Evolutionary conservation across 2,888 invertebrate species (phyloP).

Genomic region (Neocrepidodera transversa): DNA sequence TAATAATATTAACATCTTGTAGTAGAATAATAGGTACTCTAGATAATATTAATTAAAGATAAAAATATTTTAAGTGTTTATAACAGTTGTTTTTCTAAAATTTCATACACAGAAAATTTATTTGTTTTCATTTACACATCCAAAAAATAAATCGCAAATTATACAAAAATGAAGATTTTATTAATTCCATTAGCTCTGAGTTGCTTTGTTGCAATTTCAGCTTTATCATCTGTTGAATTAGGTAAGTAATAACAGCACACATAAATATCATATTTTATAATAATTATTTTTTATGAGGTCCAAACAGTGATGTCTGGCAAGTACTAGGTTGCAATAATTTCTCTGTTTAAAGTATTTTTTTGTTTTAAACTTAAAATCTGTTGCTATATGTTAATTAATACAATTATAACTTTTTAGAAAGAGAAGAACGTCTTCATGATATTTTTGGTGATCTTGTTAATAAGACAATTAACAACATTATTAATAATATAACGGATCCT

Average conservation of each 20-base stretch:
- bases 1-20: no score
- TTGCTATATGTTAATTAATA: no score
- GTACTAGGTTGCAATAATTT: no score
- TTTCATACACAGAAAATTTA: no score
- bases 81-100: no score
- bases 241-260: no score
- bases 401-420: constrained; percentile 13
- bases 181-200: constrained; percentile 8
- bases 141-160: background rate
- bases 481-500: constrained; percentile 3
- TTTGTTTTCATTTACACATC: no score
- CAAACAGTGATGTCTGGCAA: no score
- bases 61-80: background rate
- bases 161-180: constrained; percentile 3
- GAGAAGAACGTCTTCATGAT: background rate
- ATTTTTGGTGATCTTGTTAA: constrained; percentile 3
- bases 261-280: no score
- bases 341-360: no score
- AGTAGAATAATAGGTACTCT: background rate
- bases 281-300: no score
- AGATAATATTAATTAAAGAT: background rate
- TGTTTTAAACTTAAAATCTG: no score
- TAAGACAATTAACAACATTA: background rate
- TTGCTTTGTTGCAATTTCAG: background rate
- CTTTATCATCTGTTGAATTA: background rate